Evolutionary conservation across 2,888 invertebrate species (phyloP).

Genomic region (Pyralis farinalis): DNA sequence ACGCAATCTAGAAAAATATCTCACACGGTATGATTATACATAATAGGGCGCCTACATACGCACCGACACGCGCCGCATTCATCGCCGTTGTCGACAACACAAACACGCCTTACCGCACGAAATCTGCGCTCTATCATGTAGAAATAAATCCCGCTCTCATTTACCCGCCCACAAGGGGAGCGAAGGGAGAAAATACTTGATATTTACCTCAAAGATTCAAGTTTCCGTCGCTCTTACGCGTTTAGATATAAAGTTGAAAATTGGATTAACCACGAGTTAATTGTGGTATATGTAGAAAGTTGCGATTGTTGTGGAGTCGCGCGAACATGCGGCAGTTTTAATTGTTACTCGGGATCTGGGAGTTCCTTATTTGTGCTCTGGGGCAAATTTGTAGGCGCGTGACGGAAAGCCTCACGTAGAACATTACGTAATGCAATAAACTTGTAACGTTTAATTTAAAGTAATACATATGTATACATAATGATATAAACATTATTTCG

Average conservation of each 20-base stretch:
- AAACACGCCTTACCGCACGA: slow-evolving; percentile 30
- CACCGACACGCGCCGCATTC: neutral
- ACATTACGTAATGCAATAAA: slow-evolving; percentile 6
- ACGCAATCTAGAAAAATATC: too few species aligned
- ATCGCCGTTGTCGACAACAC: slow-evolving; percentile 12
- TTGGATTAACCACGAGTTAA: slow-evolving; percentile 13
- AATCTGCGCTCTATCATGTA: slow-evolving; percentile 58
- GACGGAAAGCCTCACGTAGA: neutral
- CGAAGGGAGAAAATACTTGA: slow-evolving; percentile 16
- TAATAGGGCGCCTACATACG: slow-evolving; percentile 2
- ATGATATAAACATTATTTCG: too few species aligned
- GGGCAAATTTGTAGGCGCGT: slow-evolving; percentile 8
- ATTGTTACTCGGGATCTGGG: slow-evolving; percentile 20
- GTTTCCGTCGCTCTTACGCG: slow-evolving; percentile 5
- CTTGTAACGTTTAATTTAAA: neutral
- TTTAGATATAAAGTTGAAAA: slow-evolving; percentile 9
- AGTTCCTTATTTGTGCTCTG: slow-evolving; percentile 15
- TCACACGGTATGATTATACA: neutral
- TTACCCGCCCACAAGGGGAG: slow-evolving; percentile 20
- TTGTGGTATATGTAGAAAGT: slow-evolving; percentile 17
- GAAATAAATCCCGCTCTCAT: slow-evolving; percentile 36
- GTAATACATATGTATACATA: too few species aligned
- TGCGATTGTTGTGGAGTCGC: slow-evolving; percentile 13
- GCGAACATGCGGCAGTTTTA: slow-evolving; percentile 20
- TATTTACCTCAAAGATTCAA: slow-evolving; percentile 16